These are phyloP conservation scores for Pogona vitticeps DNA, from an alignment of 2,113 vertebrate genomes.

Conservation along the genomic window DNA sequence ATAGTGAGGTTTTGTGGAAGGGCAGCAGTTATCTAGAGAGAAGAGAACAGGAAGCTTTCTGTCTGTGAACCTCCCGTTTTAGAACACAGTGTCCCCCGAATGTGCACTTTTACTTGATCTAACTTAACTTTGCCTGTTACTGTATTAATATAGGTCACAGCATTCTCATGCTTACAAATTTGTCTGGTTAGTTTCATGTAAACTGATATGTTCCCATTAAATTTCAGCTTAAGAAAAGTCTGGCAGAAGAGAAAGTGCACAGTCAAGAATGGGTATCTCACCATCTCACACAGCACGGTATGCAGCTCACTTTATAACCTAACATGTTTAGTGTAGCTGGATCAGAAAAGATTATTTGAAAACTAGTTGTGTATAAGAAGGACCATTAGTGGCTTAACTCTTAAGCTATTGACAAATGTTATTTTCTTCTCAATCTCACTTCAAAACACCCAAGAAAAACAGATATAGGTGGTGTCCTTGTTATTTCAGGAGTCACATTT, in stretches of 20 bases:
- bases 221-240: constrained; percentile 76
- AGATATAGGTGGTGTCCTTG: neutral
- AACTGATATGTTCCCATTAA: neutral
- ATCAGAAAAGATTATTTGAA: neutral
- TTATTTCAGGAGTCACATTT: neutral
- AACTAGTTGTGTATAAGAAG: neutral
- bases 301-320: constrained; percentile 14
- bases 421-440: neutral
- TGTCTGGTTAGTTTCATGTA: neutral
- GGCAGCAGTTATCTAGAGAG: neutral
- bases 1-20: neutral
- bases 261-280: constrained; percentile 78
- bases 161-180: no score
- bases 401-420: neutral
- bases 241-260: constrained; percentile 80
- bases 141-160: neutral
- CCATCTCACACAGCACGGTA: constrained; percentile 77
- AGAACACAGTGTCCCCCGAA: neutral
- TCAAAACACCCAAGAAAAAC: neutral
- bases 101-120: neutral
- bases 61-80: neutral
- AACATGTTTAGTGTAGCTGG: neutral
- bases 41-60: neutral
- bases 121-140: neutral
- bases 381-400: neutral